These are phyloP conservation scores for Octodon degus DNA, from an alignment of 2,113 vertebrate genomes.

Conservation along the genomic window DNA sequence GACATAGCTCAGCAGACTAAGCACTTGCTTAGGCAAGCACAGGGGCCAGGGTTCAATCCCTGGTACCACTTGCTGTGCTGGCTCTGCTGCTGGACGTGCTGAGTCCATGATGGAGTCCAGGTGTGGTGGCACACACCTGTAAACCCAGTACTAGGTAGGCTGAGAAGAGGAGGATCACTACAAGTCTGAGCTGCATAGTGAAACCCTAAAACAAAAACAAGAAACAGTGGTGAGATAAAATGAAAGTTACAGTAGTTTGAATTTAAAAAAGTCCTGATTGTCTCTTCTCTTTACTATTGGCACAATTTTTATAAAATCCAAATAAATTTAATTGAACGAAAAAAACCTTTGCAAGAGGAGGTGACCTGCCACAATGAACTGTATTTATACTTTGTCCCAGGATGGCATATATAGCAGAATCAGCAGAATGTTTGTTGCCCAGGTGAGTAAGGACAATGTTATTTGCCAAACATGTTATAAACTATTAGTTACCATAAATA, in stretches of 20 bases:
- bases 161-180: no score
- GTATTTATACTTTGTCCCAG: not conserved
- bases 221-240: not conserved
- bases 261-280: not conserved
- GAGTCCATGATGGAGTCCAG: no score
- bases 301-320: not conserved
- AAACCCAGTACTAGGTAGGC: no score
- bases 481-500: not conserved
- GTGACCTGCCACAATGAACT: constrained; percentile 20
- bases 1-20: no score
- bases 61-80: no score
- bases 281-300: not conserved
- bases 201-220: no score
- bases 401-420: not conserved
- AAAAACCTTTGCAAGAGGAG: not conserved
- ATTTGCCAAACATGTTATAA: not conserved
- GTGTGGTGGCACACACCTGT: no score
- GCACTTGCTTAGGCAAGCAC: no score
- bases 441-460: not conserved
- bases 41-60: no score
- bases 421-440: not conserved
- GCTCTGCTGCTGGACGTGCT: accelerated
- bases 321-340: constrained; percentile 15
- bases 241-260: not conserved
- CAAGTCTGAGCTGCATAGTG: no score